Conservation (phyloP, 2,113 vertebrate genomes). For the Sialia sialis region DNA sequence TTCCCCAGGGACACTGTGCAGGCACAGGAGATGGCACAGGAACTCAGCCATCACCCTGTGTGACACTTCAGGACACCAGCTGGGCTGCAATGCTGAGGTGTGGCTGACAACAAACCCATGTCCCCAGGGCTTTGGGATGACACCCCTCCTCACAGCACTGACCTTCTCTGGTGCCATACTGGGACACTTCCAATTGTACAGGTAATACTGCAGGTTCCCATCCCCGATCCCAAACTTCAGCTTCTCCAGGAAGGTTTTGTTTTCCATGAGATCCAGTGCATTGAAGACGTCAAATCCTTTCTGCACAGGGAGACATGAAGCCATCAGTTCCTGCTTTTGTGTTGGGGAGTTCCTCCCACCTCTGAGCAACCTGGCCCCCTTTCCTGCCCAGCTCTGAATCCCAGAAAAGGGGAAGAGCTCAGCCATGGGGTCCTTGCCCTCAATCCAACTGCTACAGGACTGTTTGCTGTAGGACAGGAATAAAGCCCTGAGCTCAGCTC, state of each 20-base stretch:
- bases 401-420: not conserved
- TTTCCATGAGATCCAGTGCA: conserved; percentile 99
- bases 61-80: not conserved
- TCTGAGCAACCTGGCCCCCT: not conserved
- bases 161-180: conserved; percentile 98
- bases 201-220: conserved; percentile 99
- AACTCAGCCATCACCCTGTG: not conserved
- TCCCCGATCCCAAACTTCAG: conserved; percentile 98
- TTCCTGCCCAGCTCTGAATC: not conserved
- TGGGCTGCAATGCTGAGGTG: not conserved
- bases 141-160: not conserved
- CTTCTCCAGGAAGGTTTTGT: conserved; percentile 98
- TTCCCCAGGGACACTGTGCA: not conserved
- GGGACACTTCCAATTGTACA: conserved; percentile 99
- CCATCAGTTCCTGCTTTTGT: not conserved
- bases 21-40: not conserved
- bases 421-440: not conserved
- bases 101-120: not conserved
- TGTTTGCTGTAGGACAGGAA: not conserved
- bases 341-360: not conserved
- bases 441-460: not conserved
- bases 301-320: conserved; percentile 54
- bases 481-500: not conserved
- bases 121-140: not conserved
- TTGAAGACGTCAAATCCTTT: conserved; percentile 99